These are phyloP conservation scores for Euzetes globulus DNA, from an alignment of 2,888 invertebrate species.

Conservation along the genomic window DNA sequence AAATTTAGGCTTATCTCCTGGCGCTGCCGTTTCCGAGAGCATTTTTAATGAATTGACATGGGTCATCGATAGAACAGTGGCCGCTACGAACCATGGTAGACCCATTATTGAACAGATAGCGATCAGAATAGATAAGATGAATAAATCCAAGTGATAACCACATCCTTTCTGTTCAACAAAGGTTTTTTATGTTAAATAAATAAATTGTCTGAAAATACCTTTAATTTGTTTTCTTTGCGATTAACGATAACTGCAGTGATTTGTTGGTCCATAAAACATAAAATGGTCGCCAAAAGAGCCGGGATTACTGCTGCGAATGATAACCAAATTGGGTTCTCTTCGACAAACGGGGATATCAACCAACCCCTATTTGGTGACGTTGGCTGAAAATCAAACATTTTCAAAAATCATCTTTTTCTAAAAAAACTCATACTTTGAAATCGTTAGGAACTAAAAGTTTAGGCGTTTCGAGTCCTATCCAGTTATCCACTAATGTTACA, in stretches of 20 bases:
- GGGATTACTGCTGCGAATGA: conserved; percentile 78
- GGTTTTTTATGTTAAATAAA: background rate
- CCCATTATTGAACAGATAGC: conserved; percentile 84
- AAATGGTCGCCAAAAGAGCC: conserved; percentile 85
- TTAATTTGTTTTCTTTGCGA: conserved; percentile 92
- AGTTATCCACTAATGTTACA: conserved; percentile 76
- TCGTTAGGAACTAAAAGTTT: conserved; percentile 72
- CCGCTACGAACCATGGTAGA: conserved; percentile 92
- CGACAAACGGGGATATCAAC: conserved; percentile 44
- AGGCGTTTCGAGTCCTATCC: conserved; percentile 78
- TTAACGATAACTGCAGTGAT: conserved; percentile 98
- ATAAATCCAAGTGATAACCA: conserved; percentile 90
- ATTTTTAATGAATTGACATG: conserved; percentile 92
- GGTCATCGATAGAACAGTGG: conserved; percentile 92
- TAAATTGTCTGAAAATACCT: conserved; percentile 51
- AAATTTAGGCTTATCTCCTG: conserved; percentile 93
- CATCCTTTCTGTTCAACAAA: conserved; percentile 65
- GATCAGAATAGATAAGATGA: conserved; percentile 78
- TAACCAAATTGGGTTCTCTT: conserved; percentile 74
- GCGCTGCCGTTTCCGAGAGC: conserved; percentile 92
- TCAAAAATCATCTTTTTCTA: no score
- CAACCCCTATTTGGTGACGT: conserved; percentile 57
- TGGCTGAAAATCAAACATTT: no score
- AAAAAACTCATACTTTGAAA: conserved; percentile 60
- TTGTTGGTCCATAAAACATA: conserved; percentile 99